Conservation (phyloP, 2,888 invertebrate species). For the Drosophila nigricruria region DNA sequence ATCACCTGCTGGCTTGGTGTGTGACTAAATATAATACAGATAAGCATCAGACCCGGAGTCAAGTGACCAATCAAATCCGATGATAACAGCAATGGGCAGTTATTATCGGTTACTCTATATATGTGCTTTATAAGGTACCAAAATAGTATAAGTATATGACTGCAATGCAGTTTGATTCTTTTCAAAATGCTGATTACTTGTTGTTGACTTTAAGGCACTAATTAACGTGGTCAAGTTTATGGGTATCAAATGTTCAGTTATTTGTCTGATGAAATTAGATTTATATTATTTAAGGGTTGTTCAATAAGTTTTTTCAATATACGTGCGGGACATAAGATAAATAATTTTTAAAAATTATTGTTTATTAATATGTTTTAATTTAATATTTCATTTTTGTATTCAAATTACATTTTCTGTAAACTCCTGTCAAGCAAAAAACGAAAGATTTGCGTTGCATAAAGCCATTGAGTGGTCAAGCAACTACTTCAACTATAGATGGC, state of each 20-base stretch:
- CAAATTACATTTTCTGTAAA: background rate
- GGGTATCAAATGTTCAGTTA: background rate
- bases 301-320: background rate
- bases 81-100: conserved; percentile 49
- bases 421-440: background rate
- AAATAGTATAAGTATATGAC: conserved; percentile 4
- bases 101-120: conserved; percentile 30
- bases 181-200: conserved; percentile 23
- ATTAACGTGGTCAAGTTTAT: conserved; percentile 10
- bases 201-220: conserved; percentile 29
- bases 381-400: background rate
- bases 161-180: conserved; percentile 41
- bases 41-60: conserved; percentile 40
- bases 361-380: background rate
- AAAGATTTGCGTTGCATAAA: background rate
- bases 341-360: background rate
- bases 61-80: conserved; percentile 54
- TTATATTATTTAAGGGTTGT: background rate
- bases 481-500: conserved; percentile 32
- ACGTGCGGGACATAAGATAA: background rate
- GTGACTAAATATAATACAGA: conserved; percentile 49
- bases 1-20: conserved; percentile 27
- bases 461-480: background rate
- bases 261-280: conserved; percentile 17
- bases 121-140: background rate